A percentile compares a stretch with the other conserved stretches of the same genome.
phyloP scores from a whole-genome alignment of 2,888 invertebrate genomes.

The Catotricha subobsoleta region DNA sequence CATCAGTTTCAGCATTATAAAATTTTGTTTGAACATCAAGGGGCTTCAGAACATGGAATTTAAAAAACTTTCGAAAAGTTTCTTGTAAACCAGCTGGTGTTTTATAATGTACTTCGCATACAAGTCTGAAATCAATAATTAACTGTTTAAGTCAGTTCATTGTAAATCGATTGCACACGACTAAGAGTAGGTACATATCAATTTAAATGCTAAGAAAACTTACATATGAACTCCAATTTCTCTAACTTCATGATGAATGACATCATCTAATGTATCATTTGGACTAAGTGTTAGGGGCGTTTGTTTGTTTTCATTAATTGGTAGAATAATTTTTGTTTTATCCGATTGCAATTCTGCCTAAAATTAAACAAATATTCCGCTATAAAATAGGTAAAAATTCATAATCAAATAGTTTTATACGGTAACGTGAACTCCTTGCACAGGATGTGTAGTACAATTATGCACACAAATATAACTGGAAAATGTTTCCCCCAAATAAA shows the following conservation, averaged over 20 bases:
- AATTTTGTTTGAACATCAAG: slow-evolving; percentile 97
- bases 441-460: slow-evolving; percentile 76
- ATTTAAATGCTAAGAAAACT: slow-evolving; percentile 17
- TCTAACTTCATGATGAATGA: slow-evolving; percentile 98
- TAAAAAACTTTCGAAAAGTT: slow-evolving; percentile 92
- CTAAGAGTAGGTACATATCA: slow-evolving; percentile 8
- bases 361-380: slow-evolving; percentile 13
- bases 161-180: too few relatives aligned
- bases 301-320: slow-evolving; percentile 48
- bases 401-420: slow-evolving; percentile 18
- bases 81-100: slow-evolving; percentile 55
- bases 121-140: slow-evolving; percentile 57
- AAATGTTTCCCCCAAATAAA: slow-evolving; percentile 95
- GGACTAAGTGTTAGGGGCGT: slow-evolving; percentile 43
- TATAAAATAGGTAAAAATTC: slow-evolving; percentile 4
- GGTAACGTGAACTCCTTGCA: slow-evolving; percentile 68
- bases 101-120: slow-evolving; percentile 88
- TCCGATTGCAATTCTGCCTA: slow-evolving; percentile 88
- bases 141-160: too few relatives aligned
- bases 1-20: slow-evolving; percentile 79
- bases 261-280: slow-evolving; percentile 79
- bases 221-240: slow-evolving; percentile 96
- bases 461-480: slow-evolving; percentile 95
- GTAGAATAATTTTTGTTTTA: slow-evolving; percentile 67
- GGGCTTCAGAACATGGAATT: slow-evolving; percentile 94